Evolutionary conservation across 53 echinoderm and acorn worm species (phyloP).

Genomic region (Echinometra lucunter): DNA sequence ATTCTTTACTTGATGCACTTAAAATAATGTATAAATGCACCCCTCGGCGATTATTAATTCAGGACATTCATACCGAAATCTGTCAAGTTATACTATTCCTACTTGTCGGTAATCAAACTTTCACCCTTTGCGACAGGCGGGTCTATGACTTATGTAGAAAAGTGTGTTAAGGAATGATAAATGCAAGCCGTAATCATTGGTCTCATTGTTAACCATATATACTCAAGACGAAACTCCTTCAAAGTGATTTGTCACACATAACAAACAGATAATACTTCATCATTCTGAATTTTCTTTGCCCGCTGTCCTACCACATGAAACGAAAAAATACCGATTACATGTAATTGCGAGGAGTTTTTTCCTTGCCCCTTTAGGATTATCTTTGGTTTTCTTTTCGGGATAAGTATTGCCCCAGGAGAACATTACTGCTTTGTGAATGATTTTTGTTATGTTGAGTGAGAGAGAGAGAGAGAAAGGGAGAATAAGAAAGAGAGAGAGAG

Average conservation of each 20-base stretch:
- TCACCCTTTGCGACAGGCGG: background rate
- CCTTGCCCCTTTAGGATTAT: background rate
- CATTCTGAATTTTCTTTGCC: constrained; percentile 12
- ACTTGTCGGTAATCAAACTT: background rate
- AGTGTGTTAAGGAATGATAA: background rate
- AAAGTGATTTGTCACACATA: constrained; percentile 7
- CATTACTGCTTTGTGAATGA: constrained; percentile 15
- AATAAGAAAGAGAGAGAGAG: no score
- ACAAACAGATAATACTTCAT: background rate
- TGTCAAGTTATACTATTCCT: background rate
- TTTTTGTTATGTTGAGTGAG: background rate
- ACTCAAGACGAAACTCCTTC: background rate
- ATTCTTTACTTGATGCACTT: no score
- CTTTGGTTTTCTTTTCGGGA: background rate
- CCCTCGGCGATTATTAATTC: no score
- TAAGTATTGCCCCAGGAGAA: background rate
- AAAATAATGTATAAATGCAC: no score
- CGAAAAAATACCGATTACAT: constrained; percentile 34
- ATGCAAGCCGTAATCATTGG: background rate
- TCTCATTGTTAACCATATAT: background rate
- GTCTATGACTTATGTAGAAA: background rate
- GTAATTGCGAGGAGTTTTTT: constrained; percentile 20
- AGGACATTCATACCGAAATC: background rate
- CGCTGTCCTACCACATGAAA: background rate
- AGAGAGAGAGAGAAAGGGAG: no score